Base-by-base conservation (phyloP, 2,888 invertebrate genomes). In the Periphyllus acericola region DNA sequence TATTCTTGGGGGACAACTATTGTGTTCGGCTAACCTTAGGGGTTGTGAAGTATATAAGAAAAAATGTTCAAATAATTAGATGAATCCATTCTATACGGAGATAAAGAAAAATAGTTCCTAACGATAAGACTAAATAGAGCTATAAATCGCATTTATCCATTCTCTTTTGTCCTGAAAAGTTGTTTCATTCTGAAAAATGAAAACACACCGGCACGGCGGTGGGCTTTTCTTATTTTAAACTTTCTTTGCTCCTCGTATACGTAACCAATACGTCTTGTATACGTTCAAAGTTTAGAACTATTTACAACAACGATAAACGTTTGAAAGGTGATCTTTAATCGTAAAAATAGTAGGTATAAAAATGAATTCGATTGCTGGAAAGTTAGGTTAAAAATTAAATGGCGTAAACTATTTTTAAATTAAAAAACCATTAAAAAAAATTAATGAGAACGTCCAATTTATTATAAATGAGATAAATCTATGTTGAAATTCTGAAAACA, bases 181-280 rank as follows among this genome's bases (percentile, higher is more conserved):
- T 78, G 21, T 46, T 78, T 34, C 60, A 32, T 84, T 36, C 46
- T 66, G 32, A 66, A 79, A 84, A 84, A 76, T 84, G 29, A 40
- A 29, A 68, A 68, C 79, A n/a, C 84, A n/a, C 14, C 52, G 46
- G 14, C 25, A 4, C 40, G 17, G 6, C 9, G 29, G 55, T 25
- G 32, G 6, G 19, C 36, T 55, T 75, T 83, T 55, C 29, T 75
- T 40, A 40, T 83, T 83, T 84, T 78, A 68, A 82, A 84, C 66
- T 76, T 86, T 52, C 66, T 76, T 86, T 52, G 11, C 29, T 29
- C 17, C 11, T 75, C 40, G 8, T 76, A 84, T 60, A 76, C 60
- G 5, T 75, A 75, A 55, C 60, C 21, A 83, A 66, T 76, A 84
- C 32, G 5, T 40, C 29, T 6, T 32, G 21, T 52, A n/a, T n/a